phyloP scores from a whole-genome alignment of 2,113 vertebrate species.

The Pachypanchax playfairii region DNA sequence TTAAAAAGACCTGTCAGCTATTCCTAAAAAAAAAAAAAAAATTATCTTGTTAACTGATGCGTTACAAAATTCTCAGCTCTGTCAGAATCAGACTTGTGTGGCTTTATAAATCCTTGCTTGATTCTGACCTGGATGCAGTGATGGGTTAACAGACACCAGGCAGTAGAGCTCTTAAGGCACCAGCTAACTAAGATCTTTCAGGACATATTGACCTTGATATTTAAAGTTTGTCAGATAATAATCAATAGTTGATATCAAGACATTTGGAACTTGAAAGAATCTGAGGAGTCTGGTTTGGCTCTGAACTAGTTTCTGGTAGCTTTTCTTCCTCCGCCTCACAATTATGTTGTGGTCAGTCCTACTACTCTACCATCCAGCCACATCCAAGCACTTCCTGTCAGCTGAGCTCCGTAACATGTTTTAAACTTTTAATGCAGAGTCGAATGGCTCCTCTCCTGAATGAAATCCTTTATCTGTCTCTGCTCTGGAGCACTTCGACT shows the following conservation, averaged over 20 bases:
- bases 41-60: no score
- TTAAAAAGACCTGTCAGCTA: background rate
- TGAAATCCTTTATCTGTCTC: background rate
- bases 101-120: background rate
- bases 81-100: background rate
- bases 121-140: background rate
- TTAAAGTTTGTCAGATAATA: background rate
- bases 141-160: background rate
- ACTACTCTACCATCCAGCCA: background rate
- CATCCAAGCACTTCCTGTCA: background rate
- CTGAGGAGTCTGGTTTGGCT: background rate
- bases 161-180: background rate
- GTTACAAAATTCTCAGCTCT: background rate
- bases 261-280: background rate
- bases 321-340: background rate
- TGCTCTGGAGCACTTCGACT: background rate
- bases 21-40: no score
- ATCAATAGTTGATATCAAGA: background rate
- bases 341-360: no score
- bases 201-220: background rate
- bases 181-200: background rate
- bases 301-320: background rate
- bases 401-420: background rate
- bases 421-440: background rate
- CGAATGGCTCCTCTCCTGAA: background rate